phyloP scores from a whole-genome alignment of 2,888 invertebrate genomes.

The Sisyra nigra region DNA sequence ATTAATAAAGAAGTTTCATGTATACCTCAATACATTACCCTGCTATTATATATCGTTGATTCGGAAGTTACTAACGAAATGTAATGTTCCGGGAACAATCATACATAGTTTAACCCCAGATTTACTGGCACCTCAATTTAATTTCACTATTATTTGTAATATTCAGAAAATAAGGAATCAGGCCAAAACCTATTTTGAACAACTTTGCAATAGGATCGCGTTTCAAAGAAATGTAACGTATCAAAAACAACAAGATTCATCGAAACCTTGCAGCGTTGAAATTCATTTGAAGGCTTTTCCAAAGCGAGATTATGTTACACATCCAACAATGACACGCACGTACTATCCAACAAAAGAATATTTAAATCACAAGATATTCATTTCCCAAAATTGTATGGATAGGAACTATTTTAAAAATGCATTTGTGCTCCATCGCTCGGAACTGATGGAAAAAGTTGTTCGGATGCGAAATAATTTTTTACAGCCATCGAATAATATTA shows the following conservation, averaged over 20 bases:
- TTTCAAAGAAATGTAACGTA: conserved; percentile 37
- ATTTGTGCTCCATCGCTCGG: conserved; percentile 81
- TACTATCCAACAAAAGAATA: conserved; percentile 55
- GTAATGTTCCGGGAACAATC: conserved; percentile 73
- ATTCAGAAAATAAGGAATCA: conserved; percentile 89
- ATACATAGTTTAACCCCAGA: conserved; percentile 80
- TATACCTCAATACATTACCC: conserved; percentile 89
- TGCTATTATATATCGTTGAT: conserved; percentile 85
- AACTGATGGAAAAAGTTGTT: conserved; percentile 81
- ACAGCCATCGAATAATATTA: conserved; percentile 56
- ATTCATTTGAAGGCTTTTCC: conserved; percentile 57
- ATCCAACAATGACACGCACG: conserved; percentile 36
- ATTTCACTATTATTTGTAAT: conserved; percentile 85
- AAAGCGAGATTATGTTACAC: no score
- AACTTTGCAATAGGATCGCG: conserved; percentile 46
- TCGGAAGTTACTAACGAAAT: conserved; percentile 73
- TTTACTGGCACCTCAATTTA: conserved; percentile 79
- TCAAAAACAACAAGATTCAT: conserved; percentile 56
- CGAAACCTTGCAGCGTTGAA: conserved; percentile 57
- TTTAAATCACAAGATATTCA: conserved; percentile 67
- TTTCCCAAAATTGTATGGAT: conserved; percentile 31
- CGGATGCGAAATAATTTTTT: conserved; percentile 91
- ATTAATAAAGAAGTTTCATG: conserved; percentile 85
- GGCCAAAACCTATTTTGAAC: conserved; percentile 80
- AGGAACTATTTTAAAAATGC: conserved; percentile 77